Evolutionary conservation across 2,113 vertebrate species (phyloP).

Genomic region (Syngnathus scovelli): DNA sequence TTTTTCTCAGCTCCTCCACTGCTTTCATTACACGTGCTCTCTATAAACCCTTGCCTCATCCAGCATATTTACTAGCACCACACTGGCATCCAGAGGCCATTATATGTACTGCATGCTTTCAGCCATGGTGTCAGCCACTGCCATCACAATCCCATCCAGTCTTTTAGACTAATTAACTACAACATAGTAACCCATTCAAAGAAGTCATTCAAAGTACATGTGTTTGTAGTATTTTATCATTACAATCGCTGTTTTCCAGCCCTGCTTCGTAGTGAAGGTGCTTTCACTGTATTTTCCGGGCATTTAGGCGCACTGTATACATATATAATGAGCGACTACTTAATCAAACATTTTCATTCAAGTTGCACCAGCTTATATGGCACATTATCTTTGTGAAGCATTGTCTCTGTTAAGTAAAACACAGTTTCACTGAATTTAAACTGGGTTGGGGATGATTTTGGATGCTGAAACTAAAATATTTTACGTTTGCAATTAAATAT

Average conservation of each 20-base stretch:
- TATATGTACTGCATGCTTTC: conserved; percentile 15
- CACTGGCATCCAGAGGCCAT: conserved; percentile 66
- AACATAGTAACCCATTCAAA: conserved; percentile 32
- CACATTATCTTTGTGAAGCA: too few species aligned
- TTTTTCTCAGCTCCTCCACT: conserved; percentile 39
- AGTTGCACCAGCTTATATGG: too few species aligned
- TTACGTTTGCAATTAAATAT: too few species aligned
- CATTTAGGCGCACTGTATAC: too few species aligned
- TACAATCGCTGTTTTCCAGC: conserved; percentile 27
- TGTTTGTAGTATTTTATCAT: conserved; percentile 34
- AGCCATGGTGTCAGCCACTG: not conserved
- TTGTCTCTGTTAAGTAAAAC: too few species aligned
- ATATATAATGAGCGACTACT: too few species aligned
- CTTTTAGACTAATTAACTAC: conserved; percentile 48
- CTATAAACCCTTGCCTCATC: not conserved
- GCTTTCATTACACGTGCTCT: conserved; percentile 39
- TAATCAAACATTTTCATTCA: too few species aligned
- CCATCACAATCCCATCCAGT: not conserved
- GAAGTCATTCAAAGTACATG: conserved; percentile 32
- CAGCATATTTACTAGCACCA: conserved; percentile 51
- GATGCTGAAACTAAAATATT: too few species aligned
- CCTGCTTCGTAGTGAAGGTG: conserved; percentile 11
- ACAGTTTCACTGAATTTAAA: too few species aligned
- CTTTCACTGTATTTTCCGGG: not conserved
- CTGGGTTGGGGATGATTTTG: too few species aligned